phyloP scores from a whole-genome alignment of 2,888 invertebrate species.

The Neoascia interrupta region DNA sequence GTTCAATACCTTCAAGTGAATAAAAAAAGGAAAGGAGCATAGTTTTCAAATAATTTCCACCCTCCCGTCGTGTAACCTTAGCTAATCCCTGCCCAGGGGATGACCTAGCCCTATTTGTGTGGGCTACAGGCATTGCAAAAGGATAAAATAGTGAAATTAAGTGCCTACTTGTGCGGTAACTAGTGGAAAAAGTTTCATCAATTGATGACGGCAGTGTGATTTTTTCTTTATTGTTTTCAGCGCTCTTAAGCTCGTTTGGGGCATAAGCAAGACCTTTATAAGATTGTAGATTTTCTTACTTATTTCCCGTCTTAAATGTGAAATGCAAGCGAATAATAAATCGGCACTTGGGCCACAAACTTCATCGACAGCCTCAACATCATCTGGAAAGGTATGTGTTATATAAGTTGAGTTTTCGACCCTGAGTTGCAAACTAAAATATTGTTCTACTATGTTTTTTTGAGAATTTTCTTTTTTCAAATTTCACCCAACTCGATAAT shows the following conservation, averaged over 20 bases:
- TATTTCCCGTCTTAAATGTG: slow-evolving; percentile 68
- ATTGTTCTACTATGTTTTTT: no score
- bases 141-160: slow-evolving; percentile 33
- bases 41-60: background rate
- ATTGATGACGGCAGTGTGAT: slow-evolving; percentile 54
- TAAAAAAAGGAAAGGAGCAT: slow-evolving; percentile 3
- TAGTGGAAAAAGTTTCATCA: slow-evolving; percentile 13
- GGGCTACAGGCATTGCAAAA: slow-evolving; percentile 28
- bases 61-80: slow-evolving; percentile 41
- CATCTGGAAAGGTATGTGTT: slow-evolving; percentile 72
- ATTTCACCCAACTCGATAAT: slow-evolving; percentile 56
- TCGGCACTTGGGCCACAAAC: slow-evolving; percentile 72
- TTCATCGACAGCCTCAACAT: slow-evolving; percentile 71
- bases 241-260: slow-evolving; percentile 8
- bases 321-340: slow-evolving; percentile 72
- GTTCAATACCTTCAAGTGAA: no score
- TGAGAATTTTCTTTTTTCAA: no score
- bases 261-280: slow-evolving; percentile 28
- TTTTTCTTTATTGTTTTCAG: slow-evolving; percentile 3
- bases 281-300: slow-evolving; percentile 42
- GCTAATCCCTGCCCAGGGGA: slow-evolving; percentile 48
- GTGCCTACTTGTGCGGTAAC: slow-evolving; percentile 9
- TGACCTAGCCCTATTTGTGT: slow-evolving; percentile 62
- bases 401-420: slow-evolving; percentile 66
- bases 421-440: no score